Evolutionary conservation across 2,797 vertebrate genomes (phyloP), one percentile per base, ranked within the genome.

Genomic region (Chaenodraco wilsoni): DNA sequence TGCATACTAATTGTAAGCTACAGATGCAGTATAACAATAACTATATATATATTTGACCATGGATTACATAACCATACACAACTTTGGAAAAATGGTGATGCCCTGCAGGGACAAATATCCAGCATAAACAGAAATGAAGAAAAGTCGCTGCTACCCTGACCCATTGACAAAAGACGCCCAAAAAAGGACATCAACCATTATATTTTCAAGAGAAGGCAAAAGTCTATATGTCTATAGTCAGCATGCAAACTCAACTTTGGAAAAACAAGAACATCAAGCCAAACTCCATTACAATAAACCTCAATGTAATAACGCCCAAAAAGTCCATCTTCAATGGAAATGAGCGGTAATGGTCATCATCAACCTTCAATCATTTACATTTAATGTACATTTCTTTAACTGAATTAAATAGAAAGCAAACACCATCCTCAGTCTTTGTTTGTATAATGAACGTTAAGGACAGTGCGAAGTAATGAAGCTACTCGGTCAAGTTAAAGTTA

Each of bases 171-270:
- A 41, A 48, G 15, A 37, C 0, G 1, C 16, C n/a, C n/a, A 23
- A 0, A 7, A 16, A 11, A 23, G 15, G 33, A 0, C 1, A 65
- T 23, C 3, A 14, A 41, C 16, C 2, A 12, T 27, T 65, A 56
- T 48, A 44, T 17, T 87, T 87, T 84, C 68, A 82, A 84, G 76
- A 75, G 85, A 92, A 92, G 93, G 91, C 93, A 94, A 92, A 93
- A 93, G 92, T 90, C 67, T 58, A 84, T 78, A 87, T 69, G 71
- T 80, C 72, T 64, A 3, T 15, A 31, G 9, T 15, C 41, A 40
- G 19, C 79, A 78, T 84, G 83, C 85, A 73, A 52, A 41, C 58
- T 17, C 11, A 60, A 61, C n/a, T 64, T 57, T 15, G 1, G 1
- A n/a, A 15, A 41, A n/a, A 64, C 4, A 33, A 19, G 5, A 62